These are phyloP conservation scores for Labrus mixtus DNA, from an alignment of 2,113 vertebrate genomes.

Conservation along the genomic window DNA sequence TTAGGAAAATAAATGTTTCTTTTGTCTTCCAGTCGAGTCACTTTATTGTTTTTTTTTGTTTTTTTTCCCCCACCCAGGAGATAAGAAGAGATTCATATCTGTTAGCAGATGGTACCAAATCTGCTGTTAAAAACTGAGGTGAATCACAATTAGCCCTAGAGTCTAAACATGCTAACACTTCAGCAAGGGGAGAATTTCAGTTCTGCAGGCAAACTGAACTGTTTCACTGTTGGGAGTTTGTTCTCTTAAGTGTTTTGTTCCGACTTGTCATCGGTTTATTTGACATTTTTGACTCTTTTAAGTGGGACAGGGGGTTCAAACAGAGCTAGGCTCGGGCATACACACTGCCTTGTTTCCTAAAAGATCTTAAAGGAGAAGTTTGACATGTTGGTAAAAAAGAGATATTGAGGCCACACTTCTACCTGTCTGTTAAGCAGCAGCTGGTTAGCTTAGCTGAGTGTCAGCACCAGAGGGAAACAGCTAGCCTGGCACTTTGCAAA, in stretches of 20 bases:
- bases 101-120: constrained; percentile 24
- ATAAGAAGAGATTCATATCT: constrained; percentile 39
- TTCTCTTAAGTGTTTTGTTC: constrained; percentile 1
- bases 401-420: not conserved
- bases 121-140: constrained; percentile 17
- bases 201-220: not conserved
- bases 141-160: not conserved
- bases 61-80: constrained; percentile 25
- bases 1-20: constrained; percentile 44
- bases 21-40: constrained; percentile 2
- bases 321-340: not conserved
- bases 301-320: constrained; percentile 1
- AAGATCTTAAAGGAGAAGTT: constrained; percentile 8
- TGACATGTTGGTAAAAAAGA: constrained; percentile 7
- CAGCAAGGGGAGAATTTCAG: not conserved
- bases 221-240: not conserved
- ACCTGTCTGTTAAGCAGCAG: not conserved
- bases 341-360: constrained; percentile 15
- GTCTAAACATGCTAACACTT: constrained; percentile 8
- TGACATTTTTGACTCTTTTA: not conserved
- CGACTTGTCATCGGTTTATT: not conserved
- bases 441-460: constrained; percentile 6
- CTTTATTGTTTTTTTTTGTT: not conserved
- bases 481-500: not conserved
- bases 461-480: not conserved